Base-by-base conservation (phyloP, 2,113 vertebrate genomes). In the Barnardius zonarius region DNA sequence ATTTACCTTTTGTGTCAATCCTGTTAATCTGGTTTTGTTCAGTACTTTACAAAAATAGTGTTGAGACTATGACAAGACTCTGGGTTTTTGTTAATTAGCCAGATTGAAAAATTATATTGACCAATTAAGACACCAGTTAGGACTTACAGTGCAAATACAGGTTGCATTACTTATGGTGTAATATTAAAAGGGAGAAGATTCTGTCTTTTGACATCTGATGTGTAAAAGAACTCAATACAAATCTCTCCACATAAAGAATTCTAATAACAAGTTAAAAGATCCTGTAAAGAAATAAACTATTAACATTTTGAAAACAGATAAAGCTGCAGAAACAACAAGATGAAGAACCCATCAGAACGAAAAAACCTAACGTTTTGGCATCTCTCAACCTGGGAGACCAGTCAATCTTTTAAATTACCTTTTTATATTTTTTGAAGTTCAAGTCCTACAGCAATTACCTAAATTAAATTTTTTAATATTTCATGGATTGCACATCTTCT, bases 391-490 rank as follows among this genome's bases (percentile, higher is more conserved):
- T 93, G 31, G 39, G 44, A 89, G 35, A 13, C 31, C 39, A 86
- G 64, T 78, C 69, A 87, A 66, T 92, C 87, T 91, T 76, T 57
- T 48, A 79, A 85, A 95, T 83, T 62, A 46, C 17, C 3, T 24
- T 80, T 77, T 66, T 44, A 59, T 74, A 16, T 82, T 80, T 94
- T 92, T 61, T 75, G 1, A 81, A 13, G 13, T 62, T 86, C 20
- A 85, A 84, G 52, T 93, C 72, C 61, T 90, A 55, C 69, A 85
- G 19, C 28, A 92, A 88, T 25, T 63, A 83, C 37, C 44, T 79
- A 90, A 95, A 95, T 91, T 31, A 94, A 91, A 46, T 49, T 49
- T 94, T 68, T 95, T 73, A 94, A 94, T 96, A 95, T 95, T 97
- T 94, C 70, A 95, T 94, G 63, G 81, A 41, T 90, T 91, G 17